Conservation (phyloP, 2,797 vertebrate species). For the Lacerta viridis region DNA sequence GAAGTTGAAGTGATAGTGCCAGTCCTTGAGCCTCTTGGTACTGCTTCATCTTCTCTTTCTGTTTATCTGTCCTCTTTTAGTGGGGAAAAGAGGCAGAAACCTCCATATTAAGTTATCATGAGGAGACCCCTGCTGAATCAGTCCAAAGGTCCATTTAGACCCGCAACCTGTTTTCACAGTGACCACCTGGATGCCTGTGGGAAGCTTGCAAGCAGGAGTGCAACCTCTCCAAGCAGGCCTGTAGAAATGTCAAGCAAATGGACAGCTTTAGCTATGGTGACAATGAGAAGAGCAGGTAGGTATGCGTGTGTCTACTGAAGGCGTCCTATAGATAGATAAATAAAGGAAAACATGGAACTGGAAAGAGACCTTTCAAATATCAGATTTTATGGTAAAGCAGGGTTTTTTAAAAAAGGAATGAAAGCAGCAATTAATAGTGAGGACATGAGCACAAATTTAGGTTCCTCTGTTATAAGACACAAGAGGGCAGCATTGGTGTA, state of each 20-base stretch:
- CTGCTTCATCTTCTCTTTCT: not conserved
- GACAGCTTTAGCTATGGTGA: not conserved
- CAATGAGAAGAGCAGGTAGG: not conserved
- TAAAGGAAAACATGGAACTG: not conserved
- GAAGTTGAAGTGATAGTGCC: not conserved
- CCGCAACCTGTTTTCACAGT: too few species aligned
- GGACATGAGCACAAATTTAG: not conserved
- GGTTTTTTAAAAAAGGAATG: too few species aligned
- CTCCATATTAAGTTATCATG: not conserved
- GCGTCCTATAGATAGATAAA: not conserved
- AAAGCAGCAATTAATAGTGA: not conserved
- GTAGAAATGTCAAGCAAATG: not conserved
- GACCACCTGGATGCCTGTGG: too few species aligned
- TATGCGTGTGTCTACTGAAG: not conserved
- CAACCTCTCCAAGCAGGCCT: not conserved
- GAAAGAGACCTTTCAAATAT: not conserved
- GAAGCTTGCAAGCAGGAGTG: too few species aligned
- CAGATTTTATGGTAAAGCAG: not conserved
- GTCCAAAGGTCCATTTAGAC: too few species aligned
- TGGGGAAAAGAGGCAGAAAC: not conserved
- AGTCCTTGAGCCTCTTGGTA: not conserved
- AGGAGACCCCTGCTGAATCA: too few species aligned
- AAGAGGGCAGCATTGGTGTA: conserved; percentile 20
- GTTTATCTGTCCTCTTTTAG: not conserved
- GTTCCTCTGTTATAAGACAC: not conserved